Evolutionary conservation across 1,140 invertebrate genomes (phyloP).

Genomic region (Oryzaephilus surinamensis): DNA sequence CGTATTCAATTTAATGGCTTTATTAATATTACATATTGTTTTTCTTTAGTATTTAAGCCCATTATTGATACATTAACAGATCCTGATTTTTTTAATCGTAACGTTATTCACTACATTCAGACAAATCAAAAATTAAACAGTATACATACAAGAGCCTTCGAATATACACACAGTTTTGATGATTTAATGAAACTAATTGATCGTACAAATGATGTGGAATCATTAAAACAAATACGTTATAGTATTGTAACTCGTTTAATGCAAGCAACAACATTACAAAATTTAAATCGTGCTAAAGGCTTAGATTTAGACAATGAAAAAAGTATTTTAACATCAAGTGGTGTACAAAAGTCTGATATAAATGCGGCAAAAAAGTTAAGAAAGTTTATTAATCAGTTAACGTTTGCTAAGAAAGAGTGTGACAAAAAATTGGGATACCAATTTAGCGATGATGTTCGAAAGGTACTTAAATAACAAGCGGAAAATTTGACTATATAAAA

Average conservation of each 20-base stretch:
- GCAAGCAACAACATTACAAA: constrained; percentile 85
- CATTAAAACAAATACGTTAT: constrained; percentile 68
- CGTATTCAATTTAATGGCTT: not conserved
- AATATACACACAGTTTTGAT: constrained; percentile 82
- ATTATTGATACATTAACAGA: constrained; percentile 75
- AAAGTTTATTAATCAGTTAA: constrained; percentile 70
- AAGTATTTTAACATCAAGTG: constrained; percentile 37
- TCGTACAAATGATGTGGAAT: constrained; percentile 66
- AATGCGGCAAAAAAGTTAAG: constrained; percentile 60
- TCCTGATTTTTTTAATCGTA: constrained; percentile 85
- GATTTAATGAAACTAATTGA: constrained; percentile 81
- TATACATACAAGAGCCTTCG: constrained; percentile 70
- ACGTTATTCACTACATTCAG: constrained; percentile 72
- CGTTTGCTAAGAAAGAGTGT: constrained; percentile 72
- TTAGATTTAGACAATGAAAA: constrained; percentile 62
- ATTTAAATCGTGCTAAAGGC: constrained; percentile 73
- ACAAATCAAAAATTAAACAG: constrained; percentile 64
- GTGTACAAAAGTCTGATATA: constrained; percentile 55
- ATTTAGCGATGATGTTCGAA: constrained; percentile 27
- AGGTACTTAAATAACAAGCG: constrained; percentile 8
- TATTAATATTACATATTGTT: constrained; percentile 12
- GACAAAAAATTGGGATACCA: constrained; percentile 70
- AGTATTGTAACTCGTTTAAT: constrained; percentile 76
- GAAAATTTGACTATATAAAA: not conserved
- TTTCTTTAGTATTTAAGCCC: constrained; percentile 69